These are phyloP conservation scores for Drosophila serrata DNA, from an alignment of 1,140 invertebrate genomes.

Conservation along the genomic window DNA sequence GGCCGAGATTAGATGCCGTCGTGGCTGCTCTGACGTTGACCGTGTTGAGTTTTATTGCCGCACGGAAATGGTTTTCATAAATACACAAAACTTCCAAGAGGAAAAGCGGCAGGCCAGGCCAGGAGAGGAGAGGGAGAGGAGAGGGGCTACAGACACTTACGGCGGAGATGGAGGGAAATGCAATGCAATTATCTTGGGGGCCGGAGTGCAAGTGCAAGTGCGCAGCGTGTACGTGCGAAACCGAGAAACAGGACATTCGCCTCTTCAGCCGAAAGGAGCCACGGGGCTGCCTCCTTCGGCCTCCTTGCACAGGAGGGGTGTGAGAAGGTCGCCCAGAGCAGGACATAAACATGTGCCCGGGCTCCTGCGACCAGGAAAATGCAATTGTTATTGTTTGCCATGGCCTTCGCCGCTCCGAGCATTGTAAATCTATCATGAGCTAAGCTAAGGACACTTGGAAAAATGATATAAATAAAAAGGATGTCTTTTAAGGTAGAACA, in stretches of 20 bases:
- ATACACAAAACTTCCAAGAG: slow-evolving; percentile 62
- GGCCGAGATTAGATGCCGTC: slow-evolving; percentile 72
- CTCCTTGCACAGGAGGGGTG: not conserved
- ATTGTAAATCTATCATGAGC: slow-evolving; percentile 45
- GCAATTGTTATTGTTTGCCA: slow-evolving; percentile 59
- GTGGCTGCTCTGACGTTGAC: slow-evolving; percentile 51
- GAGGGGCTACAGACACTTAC: slow-evolving; percentile 29
- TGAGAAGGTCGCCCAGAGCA: slow-evolving; percentile 16
- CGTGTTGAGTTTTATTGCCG: slow-evolving; percentile 79
- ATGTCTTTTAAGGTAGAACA: not conserved
- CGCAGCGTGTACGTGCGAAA: slow-evolving; percentile 61
- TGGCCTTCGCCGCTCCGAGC: slow-evolving; percentile 41
- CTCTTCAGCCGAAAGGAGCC: slow-evolving; percentile 30
- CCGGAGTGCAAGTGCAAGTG: slow-evolving; percentile 55
- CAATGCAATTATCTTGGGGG: slow-evolving; percentile 79
- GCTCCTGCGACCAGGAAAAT: slow-evolving; percentile 41
- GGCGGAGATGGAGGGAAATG: slow-evolving; percentile 52
- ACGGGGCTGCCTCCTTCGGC: not conserved
- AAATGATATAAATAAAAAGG: slow-evolving; percentile 1
- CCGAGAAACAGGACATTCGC: slow-evolving; percentile 73
- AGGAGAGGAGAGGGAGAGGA: not conserved
- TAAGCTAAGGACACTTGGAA: slow-evolving; percentile 18
- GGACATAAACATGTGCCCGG: slow-evolving; percentile 53
- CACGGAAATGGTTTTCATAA: slow-evolving; percentile 81
- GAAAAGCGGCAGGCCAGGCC: not conserved